These are phyloP conservation scores for Oegoconia quadripuncta DNA, from an alignment of 2,888 invertebrate genomes.

Conservation along the genomic window DNA sequence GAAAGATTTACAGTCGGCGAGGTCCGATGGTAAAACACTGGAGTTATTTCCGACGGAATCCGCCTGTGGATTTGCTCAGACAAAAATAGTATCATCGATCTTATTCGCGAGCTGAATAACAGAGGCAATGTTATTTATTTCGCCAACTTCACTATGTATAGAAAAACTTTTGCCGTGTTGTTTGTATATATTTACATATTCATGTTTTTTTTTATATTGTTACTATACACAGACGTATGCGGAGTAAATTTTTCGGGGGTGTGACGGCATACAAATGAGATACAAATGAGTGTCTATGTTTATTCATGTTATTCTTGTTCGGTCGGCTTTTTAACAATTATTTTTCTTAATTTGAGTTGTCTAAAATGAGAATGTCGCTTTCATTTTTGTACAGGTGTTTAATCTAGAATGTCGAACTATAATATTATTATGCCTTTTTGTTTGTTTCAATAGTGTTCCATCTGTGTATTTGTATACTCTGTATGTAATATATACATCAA, in stretches of 20 bases:
- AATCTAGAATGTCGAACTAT: no score
- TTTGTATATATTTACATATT: slow-evolving; percentile 43
- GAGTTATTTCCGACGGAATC: slow-evolving; percentile 72
- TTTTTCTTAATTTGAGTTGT: no score
- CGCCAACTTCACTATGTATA: slow-evolving; percentile 41
- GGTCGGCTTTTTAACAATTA: no score
- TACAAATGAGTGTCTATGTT: no score
- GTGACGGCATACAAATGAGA: no score
- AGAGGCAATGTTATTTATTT: slow-evolving; percentile 55
- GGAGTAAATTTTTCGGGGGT: neutral
- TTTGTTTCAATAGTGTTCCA: no score
- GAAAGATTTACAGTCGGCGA: slow-evolving; percentile 62
- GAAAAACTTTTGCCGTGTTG: slow-evolving; percentile 44
- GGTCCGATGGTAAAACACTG: slow-evolving; percentile 55
- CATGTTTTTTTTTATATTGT: slow-evolving; percentile 3
- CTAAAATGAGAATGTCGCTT: no score
- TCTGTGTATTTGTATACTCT: no score
- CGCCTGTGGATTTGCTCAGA: slow-evolving; percentile 66
- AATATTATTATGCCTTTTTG: no score
- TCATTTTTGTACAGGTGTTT: no score
- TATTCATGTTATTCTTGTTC: no score
- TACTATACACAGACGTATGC: neutral
- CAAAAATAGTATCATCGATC: slow-evolving; percentile 73
- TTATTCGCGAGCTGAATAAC: slow-evolving; percentile 64
- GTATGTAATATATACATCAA: no score